Evolutionary conservation across 2,888 invertebrate species (phyloP).

Genomic region (Neoascia interrupta): DNA sequence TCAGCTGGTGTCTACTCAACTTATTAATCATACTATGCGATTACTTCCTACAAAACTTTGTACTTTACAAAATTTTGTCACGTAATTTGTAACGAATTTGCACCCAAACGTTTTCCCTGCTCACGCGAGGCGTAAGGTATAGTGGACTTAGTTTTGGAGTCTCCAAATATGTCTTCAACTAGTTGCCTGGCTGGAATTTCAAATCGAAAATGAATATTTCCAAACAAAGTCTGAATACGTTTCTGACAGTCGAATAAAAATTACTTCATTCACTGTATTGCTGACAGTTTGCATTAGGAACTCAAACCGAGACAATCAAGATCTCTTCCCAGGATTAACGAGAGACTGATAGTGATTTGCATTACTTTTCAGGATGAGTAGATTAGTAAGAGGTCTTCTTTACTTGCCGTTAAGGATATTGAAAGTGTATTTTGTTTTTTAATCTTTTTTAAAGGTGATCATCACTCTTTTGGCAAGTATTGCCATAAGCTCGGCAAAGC

Average conservation of each 20-base stretch:
- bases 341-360: constrained; percentile 19
- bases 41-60: constrained; percentile 24
- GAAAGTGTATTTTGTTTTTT: not conserved
- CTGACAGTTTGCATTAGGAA: constrained; percentile 55
- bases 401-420: too few species aligned
- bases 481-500: constrained; percentile 50
- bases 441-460: constrained; percentile 25
- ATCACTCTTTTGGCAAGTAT: constrained; percentile 54
- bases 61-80: constrained; percentile 31
- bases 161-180: constrained; percentile 18
- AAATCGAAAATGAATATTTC: constrained; percentile 11
- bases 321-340: constrained; percentile 45
- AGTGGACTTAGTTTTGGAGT: not conserved
- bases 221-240: not conserved
- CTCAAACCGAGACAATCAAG: constrained; percentile 43
- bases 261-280: constrained; percentile 30
- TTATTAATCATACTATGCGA: too few species aligned
- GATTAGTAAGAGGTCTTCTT: constrained; percentile 41
- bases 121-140: too few species aligned
- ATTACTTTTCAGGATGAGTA: constrained; percentile 54
- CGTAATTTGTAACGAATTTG: constrained; percentile 65
- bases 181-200: constrained; percentile 54
- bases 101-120: constrained; percentile 41
- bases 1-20: too few species aligned
- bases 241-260: constrained; percentile 54